Evolutionary conservation across 2,113 vertebrate genomes (phyloP), one percentile per base, ranked within the genome.

Genomic region (Panthera tigris): DNA sequence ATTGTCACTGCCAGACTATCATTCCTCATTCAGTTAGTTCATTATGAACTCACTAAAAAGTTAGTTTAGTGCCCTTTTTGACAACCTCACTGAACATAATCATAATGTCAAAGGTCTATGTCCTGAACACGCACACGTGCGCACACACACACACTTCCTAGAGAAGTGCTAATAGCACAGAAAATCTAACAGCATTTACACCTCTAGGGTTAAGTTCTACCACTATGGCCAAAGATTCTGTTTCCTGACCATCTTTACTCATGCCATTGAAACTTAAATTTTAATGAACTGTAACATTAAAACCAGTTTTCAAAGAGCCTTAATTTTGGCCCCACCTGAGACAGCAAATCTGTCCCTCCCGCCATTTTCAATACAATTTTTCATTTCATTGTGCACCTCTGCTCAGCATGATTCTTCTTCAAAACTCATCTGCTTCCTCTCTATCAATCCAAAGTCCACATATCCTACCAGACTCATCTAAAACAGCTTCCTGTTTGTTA

Each of bases 331-430:
- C 11, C 39, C 39, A 66, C 11, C 27, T 21, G 29, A 94, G 27
- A 69, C 0, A 21, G 73, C 10, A 19, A 23, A 41, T 76, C 41
- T 69, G 10, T 5, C 39, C 16, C 7, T 19, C 27, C 3, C 1
- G 4, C 41, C 33, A 25, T 3, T 39, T 13, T 5, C n/a, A 71
- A 31, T 45, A 21, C 8, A 41, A 65, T 0, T 4, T 78, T 33
- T 14, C 7, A 3, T 48, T 76, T 33, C 18, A 9, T 3, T 3
- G 2, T 19, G 8, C 15, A 10, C 8, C 69, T 84, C 90, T 57
- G 3, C 5, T 63, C 5, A 9, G 23, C 15, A 2, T 19, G 33
- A 36, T 4, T 45, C 48, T 50, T 36, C 57, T 18, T 48, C 48
- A 27, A 19, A 41, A 39, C 1, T 11, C 5, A 27, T 29, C 16